phyloP scores from a whole-genome alignment of 2,797 vertebrate species.

The Salarias fasciatus region DNA sequence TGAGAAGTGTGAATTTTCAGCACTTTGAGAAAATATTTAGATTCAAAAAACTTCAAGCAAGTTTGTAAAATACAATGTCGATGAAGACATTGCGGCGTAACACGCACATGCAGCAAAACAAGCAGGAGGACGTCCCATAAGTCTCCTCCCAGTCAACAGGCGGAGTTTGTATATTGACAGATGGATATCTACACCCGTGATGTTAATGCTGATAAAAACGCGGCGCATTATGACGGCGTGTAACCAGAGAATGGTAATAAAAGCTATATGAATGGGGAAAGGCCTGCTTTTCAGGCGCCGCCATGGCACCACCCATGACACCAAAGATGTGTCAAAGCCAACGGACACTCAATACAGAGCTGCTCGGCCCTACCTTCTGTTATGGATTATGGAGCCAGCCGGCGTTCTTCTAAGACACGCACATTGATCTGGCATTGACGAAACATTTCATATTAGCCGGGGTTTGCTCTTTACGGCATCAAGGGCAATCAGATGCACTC shows the following conservation, averaged over 20 bases:
- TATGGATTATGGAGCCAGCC: constrained; percentile 69
- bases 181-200: constrained; percentile 67
- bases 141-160: constrained; percentile 52
- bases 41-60: no score
- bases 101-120: constrained; percentile 31
- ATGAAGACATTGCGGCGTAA: no score
- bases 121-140: constrained; percentile 43
- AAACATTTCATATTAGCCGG: constrained; percentile 73
- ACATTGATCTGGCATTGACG: constrained; percentile 80
- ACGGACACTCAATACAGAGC: constrained; percentile 75
- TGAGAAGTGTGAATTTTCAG: no score
- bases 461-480: constrained; percentile 67
- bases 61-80: no score
- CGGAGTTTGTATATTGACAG: constrained; percentile 68
- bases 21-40: no score
- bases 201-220: constrained; percentile 73
- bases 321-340: constrained; percentile 80
- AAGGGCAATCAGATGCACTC: constrained; percentile 74
- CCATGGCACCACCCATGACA: constrained; percentile 77
- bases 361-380: constrained; percentile 38
- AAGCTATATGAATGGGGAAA: constrained; percentile 71
- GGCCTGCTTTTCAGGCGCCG: constrained; percentile 75
- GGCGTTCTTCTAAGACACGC: constrained; percentile 67
- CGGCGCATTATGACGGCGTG: constrained; percentile 58
- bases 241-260: constrained; percentile 79